A percentile compares a stretch with the other conserved stretches of the same genome.
phyloP scores from a whole-genome alignment of 1,140 invertebrate species.

The Scaptomyza pallida region DNA sequence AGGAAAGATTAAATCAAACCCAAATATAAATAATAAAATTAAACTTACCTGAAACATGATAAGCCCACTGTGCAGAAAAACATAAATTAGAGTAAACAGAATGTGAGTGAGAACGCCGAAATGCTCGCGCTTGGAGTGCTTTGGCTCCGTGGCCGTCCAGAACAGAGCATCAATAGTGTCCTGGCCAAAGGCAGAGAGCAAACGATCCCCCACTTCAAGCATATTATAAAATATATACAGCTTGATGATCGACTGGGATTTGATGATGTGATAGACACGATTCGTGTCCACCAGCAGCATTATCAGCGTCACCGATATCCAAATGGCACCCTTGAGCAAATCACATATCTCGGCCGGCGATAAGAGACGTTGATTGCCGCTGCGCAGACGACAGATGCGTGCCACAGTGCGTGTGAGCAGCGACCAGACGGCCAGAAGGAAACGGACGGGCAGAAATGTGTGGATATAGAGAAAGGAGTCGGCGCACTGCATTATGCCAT shows the following conservation, averaged over 20 bases:
- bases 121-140: conserved; percentile 91
- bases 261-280: conserved; percentile 99
- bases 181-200: conserved; percentile 99
- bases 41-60: conserved; percentile 93
- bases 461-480: conserved; percentile 99
- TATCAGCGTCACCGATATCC: conserved; percentile 92
- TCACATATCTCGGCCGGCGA: conserved; percentile 98
- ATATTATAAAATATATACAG: conserved; percentile 99
- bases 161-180: conserved; percentile 98
- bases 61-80: conserved; percentile 95
- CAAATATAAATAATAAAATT: background rate
- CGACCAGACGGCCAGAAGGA: conserved; percentile 93
- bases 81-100: conserved; percentile 95
- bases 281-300: conserved; percentile 98
- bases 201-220: conserved; percentile 97
- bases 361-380: conserved; percentile 85
- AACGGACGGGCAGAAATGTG: conserved; percentile 97
- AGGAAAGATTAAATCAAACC: background rate
- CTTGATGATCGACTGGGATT: conserved; percentile 99
- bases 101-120: conserved; percentile 95
- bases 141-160: conserved; percentile 98
- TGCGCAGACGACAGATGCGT: conserved; percentile 89
- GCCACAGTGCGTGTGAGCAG: conserved; percentile 89
- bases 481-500: conserved; percentile 98
- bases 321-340: conserved; percentile 95